Evolutionary conservation across 2,797 vertebrate genomes (phyloP).

Genomic region (Craterocephalus amniculus): DNA sequence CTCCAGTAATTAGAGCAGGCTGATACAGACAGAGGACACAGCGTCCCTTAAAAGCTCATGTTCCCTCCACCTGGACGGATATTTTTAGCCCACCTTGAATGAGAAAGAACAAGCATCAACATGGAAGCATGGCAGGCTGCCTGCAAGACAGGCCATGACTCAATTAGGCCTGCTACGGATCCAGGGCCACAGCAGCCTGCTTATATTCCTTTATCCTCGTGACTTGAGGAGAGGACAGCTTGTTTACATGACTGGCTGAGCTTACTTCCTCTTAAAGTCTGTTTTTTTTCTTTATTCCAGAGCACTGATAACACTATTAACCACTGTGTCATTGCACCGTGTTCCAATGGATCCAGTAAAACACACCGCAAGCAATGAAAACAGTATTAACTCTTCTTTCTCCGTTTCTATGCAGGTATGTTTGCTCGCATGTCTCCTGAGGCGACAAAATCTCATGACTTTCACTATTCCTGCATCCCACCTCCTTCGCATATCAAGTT

Average conservation of each 20-base stretch:
- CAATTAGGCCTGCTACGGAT: slow-evolving; percentile 38
- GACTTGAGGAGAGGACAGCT: slow-evolving; percentile 4
- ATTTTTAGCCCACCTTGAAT: slow-evolving; percentile 81
- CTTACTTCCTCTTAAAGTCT: slow-evolving; percentile 25
- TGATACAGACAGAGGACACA: slow-evolving; percentile 77
- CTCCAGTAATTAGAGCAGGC: slow-evolving; percentile 79
- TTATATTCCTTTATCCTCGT: slow-evolving; percentile 22
- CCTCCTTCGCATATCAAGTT: slow-evolving; percentile 63
- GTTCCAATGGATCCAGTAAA: background rate
- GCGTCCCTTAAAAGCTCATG: slow-evolving; percentile 71
- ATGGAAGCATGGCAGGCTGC: slow-evolving; percentile 50
- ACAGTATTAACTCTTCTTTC: slow-evolving; percentile 30
- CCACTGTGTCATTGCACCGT: slow-evolving; percentile 58
- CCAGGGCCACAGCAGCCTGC: background rate
- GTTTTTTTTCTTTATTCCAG: slow-evolving; percentile 30
- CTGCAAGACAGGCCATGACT: slow-evolving; percentile 36
- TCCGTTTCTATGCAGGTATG: slow-evolving; percentile 32
- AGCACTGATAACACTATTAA: slow-evolving; percentile 51
- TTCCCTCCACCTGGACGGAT: slow-evolving; percentile 78
- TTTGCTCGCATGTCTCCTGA: slow-evolving; percentile 24
- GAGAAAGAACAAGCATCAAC: slow-evolving; percentile 66
- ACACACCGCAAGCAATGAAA: slow-evolving; percentile 36
- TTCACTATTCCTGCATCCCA: slow-evolving; percentile 39
- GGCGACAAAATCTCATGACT: slow-evolving; percentile 57
- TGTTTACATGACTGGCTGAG: slow-evolving; percentile 10